Evolutionary conservation across 2,797 vertebrate genomes (phyloP).

Genomic region (Pteropus rufus): DNA sequence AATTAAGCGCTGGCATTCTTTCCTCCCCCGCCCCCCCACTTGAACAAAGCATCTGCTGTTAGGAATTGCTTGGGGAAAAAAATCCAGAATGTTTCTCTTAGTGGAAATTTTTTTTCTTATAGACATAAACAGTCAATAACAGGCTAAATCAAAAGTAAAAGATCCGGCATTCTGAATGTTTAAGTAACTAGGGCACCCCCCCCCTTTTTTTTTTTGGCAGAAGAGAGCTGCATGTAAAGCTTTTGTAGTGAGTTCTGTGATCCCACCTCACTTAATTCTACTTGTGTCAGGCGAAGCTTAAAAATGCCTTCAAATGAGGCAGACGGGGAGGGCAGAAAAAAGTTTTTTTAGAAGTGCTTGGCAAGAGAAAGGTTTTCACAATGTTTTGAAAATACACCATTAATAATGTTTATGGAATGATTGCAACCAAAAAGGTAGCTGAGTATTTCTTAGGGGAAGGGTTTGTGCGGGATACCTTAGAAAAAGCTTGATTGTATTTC

Average conservation of each 20-base stretch:
- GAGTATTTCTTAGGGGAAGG: neutral
- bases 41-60: constrained; percentile 65
- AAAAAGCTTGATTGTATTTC: neutral
- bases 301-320: neutral
- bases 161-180: neutral
- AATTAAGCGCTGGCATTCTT: constrained; percentile 24
- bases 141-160: constrained; percentile 11
- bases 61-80: constrained; percentile 20
- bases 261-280: neutral
- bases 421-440: neutral
- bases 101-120: neutral
- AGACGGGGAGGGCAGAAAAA: neutral
- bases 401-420: neutral
- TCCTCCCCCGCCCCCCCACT: neutral
- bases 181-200: neutral
- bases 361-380: neutral
- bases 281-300: neutral
- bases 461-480: neutral
- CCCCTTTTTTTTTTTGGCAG: neutral
- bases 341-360: neutral
- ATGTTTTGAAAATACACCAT: neutral
- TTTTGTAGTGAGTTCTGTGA: neutral
- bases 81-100: constrained; percentile 59
- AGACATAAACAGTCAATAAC: neutral
- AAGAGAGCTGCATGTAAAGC: neutral